phyloP scores from a whole-genome alignment of 2,888 invertebrate species.

The Megastigmus dorsalis region DNA sequence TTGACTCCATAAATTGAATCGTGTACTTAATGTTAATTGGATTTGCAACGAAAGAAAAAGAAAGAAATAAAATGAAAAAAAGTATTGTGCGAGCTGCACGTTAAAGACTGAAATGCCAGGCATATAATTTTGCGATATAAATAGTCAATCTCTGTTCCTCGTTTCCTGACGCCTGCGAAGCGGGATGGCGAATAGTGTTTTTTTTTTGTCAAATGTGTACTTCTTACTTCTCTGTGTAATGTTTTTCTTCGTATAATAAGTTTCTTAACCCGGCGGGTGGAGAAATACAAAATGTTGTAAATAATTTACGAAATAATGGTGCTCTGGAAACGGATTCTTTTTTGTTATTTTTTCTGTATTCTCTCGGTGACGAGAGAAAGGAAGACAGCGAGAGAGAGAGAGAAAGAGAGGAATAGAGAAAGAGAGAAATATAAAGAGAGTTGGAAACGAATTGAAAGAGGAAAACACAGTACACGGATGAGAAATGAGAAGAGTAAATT shows the following conservation, averaged over 20 bases:
- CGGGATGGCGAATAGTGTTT: slow-evolving; percentile 59
- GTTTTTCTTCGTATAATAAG: slow-evolving; percentile 52
- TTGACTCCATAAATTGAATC: not conserved
- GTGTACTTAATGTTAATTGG: slow-evolving; percentile 8
- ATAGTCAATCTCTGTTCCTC: slow-evolving; percentile 74
- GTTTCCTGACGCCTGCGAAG: slow-evolving; percentile 64
- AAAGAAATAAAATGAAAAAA: slow-evolving; percentile 22
- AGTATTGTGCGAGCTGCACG: slow-evolving; percentile 51
- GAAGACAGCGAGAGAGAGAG: not conserved
- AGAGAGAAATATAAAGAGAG: not conserved
- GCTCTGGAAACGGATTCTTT: slow-evolving; percentile 44
- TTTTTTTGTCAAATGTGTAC: slow-evolving; percentile 51
- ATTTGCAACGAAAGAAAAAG: slow-evolving; percentile 17
- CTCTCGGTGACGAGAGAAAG: not conserved
- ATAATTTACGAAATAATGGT: slow-evolving; percentile 50
- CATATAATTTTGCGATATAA: slow-evolving; percentile 71
- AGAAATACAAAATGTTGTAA: slow-evolving; percentile 42
- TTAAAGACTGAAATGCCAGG: slow-evolving; percentile 67
- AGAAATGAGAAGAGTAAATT: slow-evolving; percentile 19
- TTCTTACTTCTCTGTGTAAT: slow-evolving; percentile 58
- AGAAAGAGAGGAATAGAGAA: not conserved
- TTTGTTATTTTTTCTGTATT: not conserved
- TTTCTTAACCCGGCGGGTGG: slow-evolving; percentile 32
- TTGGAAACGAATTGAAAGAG: not conserved
- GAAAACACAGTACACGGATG: slow-evolving; percentile 3